These are phyloP conservation scores for Nycticryphes semicollaris DNA, from an alignment of 2,113 vertebrate genomes.

Conservation along the genomic window DNA sequence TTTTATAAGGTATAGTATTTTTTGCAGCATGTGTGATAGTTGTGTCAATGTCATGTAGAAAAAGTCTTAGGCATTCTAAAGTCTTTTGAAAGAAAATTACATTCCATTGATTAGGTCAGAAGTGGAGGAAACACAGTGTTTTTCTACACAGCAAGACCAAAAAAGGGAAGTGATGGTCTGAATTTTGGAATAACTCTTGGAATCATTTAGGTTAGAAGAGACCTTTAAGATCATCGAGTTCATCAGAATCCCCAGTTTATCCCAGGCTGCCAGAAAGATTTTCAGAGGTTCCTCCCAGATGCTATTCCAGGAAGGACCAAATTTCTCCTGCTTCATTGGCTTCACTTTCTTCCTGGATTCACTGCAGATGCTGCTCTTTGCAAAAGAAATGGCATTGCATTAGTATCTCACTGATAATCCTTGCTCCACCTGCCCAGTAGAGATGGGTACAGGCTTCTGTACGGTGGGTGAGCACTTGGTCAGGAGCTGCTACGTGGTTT, in stretches of 20 bases:
- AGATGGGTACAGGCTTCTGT: background rate
- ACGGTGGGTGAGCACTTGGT: no score
- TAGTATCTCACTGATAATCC: background rate
- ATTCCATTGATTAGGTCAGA: background rate
- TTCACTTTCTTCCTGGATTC: background rate
- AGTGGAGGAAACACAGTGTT: background rate
- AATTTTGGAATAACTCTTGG: background rate
- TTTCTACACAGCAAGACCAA: background rate
- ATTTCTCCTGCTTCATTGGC: no score
- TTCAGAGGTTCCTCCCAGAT: background rate
- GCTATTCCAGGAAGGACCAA: background rate
- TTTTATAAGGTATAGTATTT: background rate
- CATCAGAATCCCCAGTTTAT: background rate
- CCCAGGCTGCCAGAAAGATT: background rate
- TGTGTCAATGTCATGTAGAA: background rate
- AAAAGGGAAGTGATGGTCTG: background rate
- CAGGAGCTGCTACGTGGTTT: background rate
- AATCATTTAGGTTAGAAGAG: background rate
- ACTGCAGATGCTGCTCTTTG: background rate
- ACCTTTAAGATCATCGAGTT: background rate
- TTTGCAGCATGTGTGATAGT: background rate
- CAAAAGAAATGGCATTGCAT: rapidly evolving
- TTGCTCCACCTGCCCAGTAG: background rate
- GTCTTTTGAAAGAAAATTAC: background rate
- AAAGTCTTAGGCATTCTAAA: background rate